Evolutionary conservation across 2,797 vertebrate species (phyloP).

Genomic region (Eospalax fontanierii): DNA sequence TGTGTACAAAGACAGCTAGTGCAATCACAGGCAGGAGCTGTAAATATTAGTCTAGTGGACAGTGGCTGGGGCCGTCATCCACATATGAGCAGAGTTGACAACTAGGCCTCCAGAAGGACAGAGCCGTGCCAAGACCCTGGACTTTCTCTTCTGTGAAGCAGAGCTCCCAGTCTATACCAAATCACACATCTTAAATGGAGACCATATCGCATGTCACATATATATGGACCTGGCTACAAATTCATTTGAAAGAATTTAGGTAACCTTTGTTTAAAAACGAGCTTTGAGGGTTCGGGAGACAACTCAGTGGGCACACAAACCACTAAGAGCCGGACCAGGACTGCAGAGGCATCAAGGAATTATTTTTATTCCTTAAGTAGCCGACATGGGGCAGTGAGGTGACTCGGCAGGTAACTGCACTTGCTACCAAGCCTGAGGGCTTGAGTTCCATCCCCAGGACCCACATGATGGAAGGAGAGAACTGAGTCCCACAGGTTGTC

Average conservation of each 20-base stretch:
- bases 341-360: too few relatives aligned
- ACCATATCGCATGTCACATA: background rate
- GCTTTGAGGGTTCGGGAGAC: too few relatives aligned
- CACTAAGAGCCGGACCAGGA: too few relatives aligned
- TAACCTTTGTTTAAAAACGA: background rate
- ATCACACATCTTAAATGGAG: background rate
- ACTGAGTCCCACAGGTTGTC: background rate
- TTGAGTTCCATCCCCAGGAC: too few relatives aligned
- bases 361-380: background rate
- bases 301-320: too few relatives aligned
- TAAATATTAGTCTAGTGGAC: background rate
- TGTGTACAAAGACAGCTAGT: background rate
- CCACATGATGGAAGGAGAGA: background rate
- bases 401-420: background rate
- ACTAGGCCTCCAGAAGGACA: background rate
- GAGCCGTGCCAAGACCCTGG: accelerated
- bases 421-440: background rate
- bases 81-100: background rate
- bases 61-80: background rate
- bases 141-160: background rate
- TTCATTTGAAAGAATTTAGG: background rate
- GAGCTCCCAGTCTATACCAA: background rate
- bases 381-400: background rate
- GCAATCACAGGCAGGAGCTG: background rate
- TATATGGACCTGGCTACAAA: background rate